Base-by-base conservation (phyloP, 2,888 invertebrate species). In the Cantharis flavilabris region DNA sequence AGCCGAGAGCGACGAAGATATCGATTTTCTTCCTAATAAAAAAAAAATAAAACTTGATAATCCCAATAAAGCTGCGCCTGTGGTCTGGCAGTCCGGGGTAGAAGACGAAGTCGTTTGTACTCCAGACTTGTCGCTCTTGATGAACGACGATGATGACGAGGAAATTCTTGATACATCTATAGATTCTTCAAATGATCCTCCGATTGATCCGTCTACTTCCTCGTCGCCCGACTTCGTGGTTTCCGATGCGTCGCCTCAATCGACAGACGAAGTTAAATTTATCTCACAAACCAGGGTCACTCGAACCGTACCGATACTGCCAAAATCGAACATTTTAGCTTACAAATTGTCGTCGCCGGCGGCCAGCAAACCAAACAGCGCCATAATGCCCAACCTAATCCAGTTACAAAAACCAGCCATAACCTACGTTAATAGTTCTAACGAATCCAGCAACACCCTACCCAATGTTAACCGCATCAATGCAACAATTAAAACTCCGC, bases 71-170 rank as follows among this genome's bases (percentile, higher is more conserved):
- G 10, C 28, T 3, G 23, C 33, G 2, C 30, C 69, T 10, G 49
- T 20, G 30, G 16, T 70, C 9, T 80, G 78, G 79, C 69, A 73
- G n/a, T 30, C 69, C 23, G 71, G 76, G 26, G 80, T 72, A 10
- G 89, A 91, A 81, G 88, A 90, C 83, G 90, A 89, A 84, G 91
- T 93, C 13, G 92, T 93, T 16, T 93, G 93, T 80, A 92, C 92
- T 0, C 93, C 92, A 0, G 93, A 92, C 85, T 89, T 90, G 16
- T 76, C 72, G 20, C 64, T 73, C 28, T 76, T 81, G 69, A 82
- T 83, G 80, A 78, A 80, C 13, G 80, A 75, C n/a, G 81, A 80
- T 14, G 79, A 79, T 10, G 28, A 26, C 7, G 64, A 64, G 4
- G 16, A 16, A 5, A 10, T 18, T 26, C n/a, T 63, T 2, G 23